These are phyloP conservation scores for Melanostoma scalare DNA, from an alignment of 2,888 invertebrate species.

Conservation along the genomic window DNA sequence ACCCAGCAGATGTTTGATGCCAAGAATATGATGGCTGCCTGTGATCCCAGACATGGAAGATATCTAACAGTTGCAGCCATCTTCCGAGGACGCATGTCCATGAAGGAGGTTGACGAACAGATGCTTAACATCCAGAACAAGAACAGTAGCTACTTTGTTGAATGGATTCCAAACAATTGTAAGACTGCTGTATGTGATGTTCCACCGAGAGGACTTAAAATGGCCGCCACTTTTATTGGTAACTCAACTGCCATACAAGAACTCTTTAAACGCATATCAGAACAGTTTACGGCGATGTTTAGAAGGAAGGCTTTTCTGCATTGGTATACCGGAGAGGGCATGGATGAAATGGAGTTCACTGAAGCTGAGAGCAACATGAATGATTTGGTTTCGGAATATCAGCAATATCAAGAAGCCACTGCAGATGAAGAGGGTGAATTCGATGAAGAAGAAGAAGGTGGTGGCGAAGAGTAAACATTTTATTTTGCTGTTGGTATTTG, in stretches of 20 bases:
- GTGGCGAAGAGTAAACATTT: no score
- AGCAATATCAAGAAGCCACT: slow-evolving; percentile 95
- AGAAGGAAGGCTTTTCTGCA: no score
- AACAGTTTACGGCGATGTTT: slow-evolving; percentile 85
- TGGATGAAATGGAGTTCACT: no score
- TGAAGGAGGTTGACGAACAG: slow-evolving; percentile 95
- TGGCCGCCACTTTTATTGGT: slow-evolving; percentile 94
- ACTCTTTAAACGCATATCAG: slow-evolving; percentile 94
- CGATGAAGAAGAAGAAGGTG: no score
- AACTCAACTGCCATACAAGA: slow-evolving; percentile 81
- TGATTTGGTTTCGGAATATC: slow-evolving; percentile 94
- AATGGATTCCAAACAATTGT: slow-evolving; percentile 83
- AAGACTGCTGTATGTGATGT: slow-evolving; percentile 97
- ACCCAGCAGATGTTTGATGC: slow-evolving; percentile 97
- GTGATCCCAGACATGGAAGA: slow-evolving; percentile 93
- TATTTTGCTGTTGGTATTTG: no score
- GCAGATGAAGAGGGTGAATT: slow-evolving; percentile 88
- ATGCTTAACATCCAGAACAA: slow-evolving; percentile 93
- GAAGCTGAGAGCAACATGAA: slow-evolving; percentile 76
- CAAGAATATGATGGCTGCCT: slow-evolving; percentile 98
- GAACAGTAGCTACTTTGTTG: no score
- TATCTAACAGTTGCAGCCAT: slow-evolving; percentile 95
- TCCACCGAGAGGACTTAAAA: slow-evolving; percentile 93
- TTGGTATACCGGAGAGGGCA: no score
- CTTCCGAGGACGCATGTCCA: slow-evolving; percentile 95